phyloP scores from a whole-genome alignment of 2,888 invertebrate genomes.

The Stenotaenia linearis region DNA sequence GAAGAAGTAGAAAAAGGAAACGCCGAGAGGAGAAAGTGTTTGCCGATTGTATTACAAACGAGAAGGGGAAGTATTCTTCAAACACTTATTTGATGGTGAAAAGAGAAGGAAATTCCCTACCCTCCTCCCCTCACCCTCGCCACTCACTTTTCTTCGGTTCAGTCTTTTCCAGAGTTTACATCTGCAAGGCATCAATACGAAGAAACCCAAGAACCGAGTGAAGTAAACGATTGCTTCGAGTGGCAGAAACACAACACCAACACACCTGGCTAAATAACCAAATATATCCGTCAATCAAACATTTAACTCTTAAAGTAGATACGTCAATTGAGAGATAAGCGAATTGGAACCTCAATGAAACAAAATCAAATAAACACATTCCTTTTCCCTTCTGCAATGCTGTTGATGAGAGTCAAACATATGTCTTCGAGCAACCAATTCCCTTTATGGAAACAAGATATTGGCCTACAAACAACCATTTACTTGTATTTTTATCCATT shows the following conservation, averaged over 20 bases:
- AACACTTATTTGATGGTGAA: conserved; percentile 19
- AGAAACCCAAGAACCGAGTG: neutral
- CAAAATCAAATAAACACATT: neutral
- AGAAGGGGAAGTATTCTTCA: conserved; percentile 6
- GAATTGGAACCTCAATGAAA: neutral
- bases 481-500: neutral
- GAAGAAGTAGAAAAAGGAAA: neutral
- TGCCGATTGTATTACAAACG: conserved; percentile 19
- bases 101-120: conserved; percentile 12
- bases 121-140: neutral
- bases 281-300: neutral
- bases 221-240: conserved; percentile 7
- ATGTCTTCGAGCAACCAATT: neutral
- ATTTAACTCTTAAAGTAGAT: neutral
- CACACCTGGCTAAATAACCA: neutral
- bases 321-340: neutral
- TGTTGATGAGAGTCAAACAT: neutral
- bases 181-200: neutral
- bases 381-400: neutral
- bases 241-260: neutral
- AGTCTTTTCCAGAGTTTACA: neutral
- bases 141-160: neutral
- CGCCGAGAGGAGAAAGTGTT: neutral
- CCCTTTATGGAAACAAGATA: neutral
- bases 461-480: conserved; percentile 15